Conservation (phyloP, 2,888 invertebrate species). For the Drosophila lacicola region DNA sequence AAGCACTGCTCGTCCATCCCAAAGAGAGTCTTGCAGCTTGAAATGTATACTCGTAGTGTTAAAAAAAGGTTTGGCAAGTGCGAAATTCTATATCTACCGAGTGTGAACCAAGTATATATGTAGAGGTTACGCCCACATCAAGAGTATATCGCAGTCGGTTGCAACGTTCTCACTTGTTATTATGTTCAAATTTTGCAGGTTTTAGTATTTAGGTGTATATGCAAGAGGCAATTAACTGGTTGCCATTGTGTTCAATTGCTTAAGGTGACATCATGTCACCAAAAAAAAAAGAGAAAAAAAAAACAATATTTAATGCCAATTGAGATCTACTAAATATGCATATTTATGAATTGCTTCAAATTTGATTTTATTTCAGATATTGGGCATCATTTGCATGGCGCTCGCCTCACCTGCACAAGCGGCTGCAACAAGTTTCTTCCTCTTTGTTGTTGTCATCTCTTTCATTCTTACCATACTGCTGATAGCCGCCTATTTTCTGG, state of each 20-base stretch:
- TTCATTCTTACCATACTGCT: slow-evolving; percentile 94
- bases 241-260: slow-evolving; percentile 37
- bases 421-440: slow-evolving; percentile 91
- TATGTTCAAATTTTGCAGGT: background rate
- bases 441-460: slow-evolving; percentile 92
- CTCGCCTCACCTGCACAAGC: slow-evolving; percentile 89
- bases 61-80: no score
- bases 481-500: slow-evolving; percentile 92
- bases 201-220: slow-evolving; percentile 2
- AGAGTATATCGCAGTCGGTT: background rate
- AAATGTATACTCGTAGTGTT: no score
- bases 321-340: slow-evolving; percentile 5
- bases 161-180: background rate
- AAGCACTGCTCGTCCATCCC: background rate
- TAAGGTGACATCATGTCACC: slow-evolving; percentile 48
- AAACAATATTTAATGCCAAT: slow-evolving; percentile 27
- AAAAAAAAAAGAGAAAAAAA: slow-evolving; percentile 7
- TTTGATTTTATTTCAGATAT: slow-evolving; percentile 87
- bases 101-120: no score
- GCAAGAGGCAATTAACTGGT: slow-evolving; percentile 23
- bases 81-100: no score
- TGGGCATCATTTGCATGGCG: slow-evolving; percentile 94
- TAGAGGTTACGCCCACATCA: no score
- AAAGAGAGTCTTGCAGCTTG: no score
- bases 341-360: slow-evolving; percentile 12